A percentile compares a stretch with the other conserved stretches of the same genome.
Evolutionary conservation across 2,113 vertebrate species (phyloP).

Genomic region (Hippoglossus stenolepis): DNA sequence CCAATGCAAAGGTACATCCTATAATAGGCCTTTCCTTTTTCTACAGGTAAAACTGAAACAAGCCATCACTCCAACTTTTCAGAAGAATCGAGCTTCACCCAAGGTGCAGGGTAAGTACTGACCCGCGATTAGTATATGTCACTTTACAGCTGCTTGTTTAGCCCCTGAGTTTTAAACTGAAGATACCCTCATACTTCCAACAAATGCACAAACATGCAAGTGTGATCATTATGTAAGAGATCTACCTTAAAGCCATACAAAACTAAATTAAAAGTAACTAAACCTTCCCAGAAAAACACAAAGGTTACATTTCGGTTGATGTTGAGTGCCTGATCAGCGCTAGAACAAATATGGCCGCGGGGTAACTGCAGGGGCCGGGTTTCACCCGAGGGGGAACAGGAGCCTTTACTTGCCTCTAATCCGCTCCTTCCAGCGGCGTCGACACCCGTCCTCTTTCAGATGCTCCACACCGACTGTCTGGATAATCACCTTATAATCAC

Average conservation of each 20-base stretch:
- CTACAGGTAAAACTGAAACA: constrained; percentile 79
- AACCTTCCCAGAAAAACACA: not conserved
- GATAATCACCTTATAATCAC: constrained; percentile 23
- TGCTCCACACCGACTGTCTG: constrained; percentile 24
- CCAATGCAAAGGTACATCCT: not conserved
- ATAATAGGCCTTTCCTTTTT: constrained; percentile 7
- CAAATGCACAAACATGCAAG: not conserved
- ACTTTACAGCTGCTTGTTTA: not conserved
- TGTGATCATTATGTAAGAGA: constrained; percentile 12
- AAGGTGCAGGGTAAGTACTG: constrained; percentile 61
- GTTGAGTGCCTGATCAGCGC: constrained; percentile 21
- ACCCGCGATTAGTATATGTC: not conserved
- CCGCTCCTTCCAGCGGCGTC: constrained; percentile 37
- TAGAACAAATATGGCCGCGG: constrained; percentile 35
- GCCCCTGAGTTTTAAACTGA: not conserved
- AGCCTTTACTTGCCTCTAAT: constrained; percentile 57
- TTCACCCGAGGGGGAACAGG: constrained; percentile 27
- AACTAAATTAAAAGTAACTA: not conserved
- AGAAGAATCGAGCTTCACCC: constrained; percentile 32
- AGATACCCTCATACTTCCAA: not conserved
- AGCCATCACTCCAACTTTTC: constrained; percentile 75
- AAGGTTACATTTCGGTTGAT: not conserved
- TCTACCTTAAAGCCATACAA: not conserved
- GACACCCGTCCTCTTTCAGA: constrained; percentile 22
- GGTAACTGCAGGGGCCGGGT: constrained; percentile 31